Base-by-base conservation (phyloP, 2,113 vertebrate genomes). In the Poecilia latipinna region DNA sequence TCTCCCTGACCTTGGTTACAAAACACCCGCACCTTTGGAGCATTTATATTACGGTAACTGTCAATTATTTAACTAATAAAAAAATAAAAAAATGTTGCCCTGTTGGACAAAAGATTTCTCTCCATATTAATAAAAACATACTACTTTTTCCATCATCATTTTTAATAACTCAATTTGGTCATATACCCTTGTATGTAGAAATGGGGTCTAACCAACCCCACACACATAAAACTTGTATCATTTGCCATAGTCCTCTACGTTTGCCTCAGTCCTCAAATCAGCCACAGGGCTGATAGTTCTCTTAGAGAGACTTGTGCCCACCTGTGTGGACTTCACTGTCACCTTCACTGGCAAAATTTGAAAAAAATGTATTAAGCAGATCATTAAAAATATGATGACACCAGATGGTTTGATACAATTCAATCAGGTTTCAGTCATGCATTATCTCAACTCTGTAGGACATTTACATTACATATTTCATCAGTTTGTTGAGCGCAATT, bases 1-100 rank as follows among this genome's bases (percentile, higher is more conserved):
- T 51, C 74, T 35, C 22, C 29, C 57, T 76, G 74, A 76, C 74
- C 74, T 63, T 68, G 65, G 73, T 44, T 61, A 60, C 64, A 42
- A 39, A 51, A n/a, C 64, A 29, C 15, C 61, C 32, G 31, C 44
- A 73, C 61, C 64, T 75, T 31, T 60, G 57, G 11, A 62, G 5
- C 39, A 26, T 78, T 35, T 37, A 63, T n/a, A 72, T 72, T 54
- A 65, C 31, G 22, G 10, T 57, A 74, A 33, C 24, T 42, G 29
- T 39, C 32, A 62, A 68, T 62, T 70, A 63, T 39, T 22, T 3
- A 3, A 51, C 31, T 60, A 68, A 22, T 19, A 63, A 17, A 63
- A 17, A 12, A 17, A 22, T 15, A 44, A 44, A 44, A 44, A 44
- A 44, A 48, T 48, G 44, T 19, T 48, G 17, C 17, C 42, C 4